Evolutionary conservation across 2,888 invertebrate species (phyloP).

Genomic region (Orthosia incerta): DNA sequence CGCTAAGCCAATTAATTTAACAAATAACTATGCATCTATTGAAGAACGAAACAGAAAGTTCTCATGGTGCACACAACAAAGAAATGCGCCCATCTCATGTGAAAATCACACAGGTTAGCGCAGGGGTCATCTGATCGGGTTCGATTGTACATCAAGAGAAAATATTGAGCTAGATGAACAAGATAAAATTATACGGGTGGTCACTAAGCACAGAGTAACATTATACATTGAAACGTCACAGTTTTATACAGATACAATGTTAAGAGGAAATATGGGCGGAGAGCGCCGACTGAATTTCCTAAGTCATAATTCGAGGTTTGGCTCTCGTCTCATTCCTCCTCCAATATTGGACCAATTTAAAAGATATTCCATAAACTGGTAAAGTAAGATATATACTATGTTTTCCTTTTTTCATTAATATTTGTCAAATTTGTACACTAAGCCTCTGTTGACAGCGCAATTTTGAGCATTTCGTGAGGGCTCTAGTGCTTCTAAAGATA

Average conservation of each 20-base stretch:
- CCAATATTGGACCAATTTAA: too few relatives aligned
- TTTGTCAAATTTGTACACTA: too few relatives aligned
- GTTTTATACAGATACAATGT: slow-evolving; percentile 39
- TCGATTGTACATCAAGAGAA: slow-evolving; percentile 84
- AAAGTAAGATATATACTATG: too few relatives aligned
- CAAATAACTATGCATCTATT: slow-evolving; percentile 44
- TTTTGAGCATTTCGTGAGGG: too few relatives aligned
- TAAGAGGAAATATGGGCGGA: too few relatives aligned
- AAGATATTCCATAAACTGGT: too few relatives aligned
- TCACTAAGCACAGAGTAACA: slow-evolving; percentile 64
- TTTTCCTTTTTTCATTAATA: too few relatives aligned
- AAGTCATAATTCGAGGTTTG: too few relatives aligned
- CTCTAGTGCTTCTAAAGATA: too few relatives aligned
- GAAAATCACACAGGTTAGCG: slow-evolving; percentile 79
- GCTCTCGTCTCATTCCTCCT: too few relatives aligned
- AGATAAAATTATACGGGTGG: slow-evolving; percentile 75
- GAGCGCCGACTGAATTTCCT: too few relatives aligned
- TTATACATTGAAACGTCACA: slow-evolving; percentile 57
- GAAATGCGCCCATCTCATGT: slow-evolving; percentile 71
- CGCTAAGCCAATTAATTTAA: slow-evolving; percentile 40
- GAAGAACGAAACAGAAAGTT: slow-evolving; percentile 65
- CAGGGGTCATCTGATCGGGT: slow-evolving; percentile 83
- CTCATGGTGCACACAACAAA: slow-evolving; percentile 63
- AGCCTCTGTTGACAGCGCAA: too few relatives aligned
- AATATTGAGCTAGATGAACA: slow-evolving; percentile 84